Percentiles rank a stretch among this genome's conserved stretches.
Conservation (phyloP, 2,113 vertebrate species). For the Machaerirhynchus nigripectus region DNA sequence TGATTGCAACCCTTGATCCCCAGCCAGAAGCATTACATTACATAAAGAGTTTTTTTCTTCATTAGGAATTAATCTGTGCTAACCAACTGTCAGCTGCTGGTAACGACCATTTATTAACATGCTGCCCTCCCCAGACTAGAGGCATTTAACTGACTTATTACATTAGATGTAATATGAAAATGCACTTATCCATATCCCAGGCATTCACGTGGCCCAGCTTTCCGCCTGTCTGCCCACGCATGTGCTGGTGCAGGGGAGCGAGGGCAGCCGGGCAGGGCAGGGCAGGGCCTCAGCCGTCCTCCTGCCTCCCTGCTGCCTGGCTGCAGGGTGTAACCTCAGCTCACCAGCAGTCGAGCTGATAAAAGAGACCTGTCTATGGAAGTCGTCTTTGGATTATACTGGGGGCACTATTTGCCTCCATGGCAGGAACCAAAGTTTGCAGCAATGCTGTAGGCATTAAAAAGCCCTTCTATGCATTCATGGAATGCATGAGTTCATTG, state of each 20-base stretch:
- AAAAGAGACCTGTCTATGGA: not conserved
- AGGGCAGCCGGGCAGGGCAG: not conserved
- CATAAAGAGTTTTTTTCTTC: conserved; percentile 76
- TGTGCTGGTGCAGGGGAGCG: not conserved
- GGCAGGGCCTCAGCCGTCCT: not conserved
- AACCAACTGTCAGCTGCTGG: conserved; percentile 72
- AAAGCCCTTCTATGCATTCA: not conserved
- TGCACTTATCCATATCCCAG: conserved; percentile 21
- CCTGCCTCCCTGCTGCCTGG: fast-evolving
- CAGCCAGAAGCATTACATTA: conserved; percentile 75
- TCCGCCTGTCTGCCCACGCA: fast-evolving
- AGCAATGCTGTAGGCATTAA: not conserved
- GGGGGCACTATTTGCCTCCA: not conserved
- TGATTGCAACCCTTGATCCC: conserved; percentile 73
- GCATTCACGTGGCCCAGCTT: not conserved
- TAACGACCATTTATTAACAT: conserved; percentile 40
- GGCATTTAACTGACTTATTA: conserved; percentile 42
- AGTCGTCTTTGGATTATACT: not conserved
- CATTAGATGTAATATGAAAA: conserved; percentile 48
- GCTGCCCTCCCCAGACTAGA: not conserved
- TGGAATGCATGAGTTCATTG: not conserved
- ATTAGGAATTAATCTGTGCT: conserved; percentile 77
- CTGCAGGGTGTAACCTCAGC: fast-evolving
- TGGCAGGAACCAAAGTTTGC: not conserved
- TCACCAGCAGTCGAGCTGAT: not conserved